Base-by-base conservation (phyloP, 2,113 vertebrate species). In the Spermophilus dauricus region DNA sequence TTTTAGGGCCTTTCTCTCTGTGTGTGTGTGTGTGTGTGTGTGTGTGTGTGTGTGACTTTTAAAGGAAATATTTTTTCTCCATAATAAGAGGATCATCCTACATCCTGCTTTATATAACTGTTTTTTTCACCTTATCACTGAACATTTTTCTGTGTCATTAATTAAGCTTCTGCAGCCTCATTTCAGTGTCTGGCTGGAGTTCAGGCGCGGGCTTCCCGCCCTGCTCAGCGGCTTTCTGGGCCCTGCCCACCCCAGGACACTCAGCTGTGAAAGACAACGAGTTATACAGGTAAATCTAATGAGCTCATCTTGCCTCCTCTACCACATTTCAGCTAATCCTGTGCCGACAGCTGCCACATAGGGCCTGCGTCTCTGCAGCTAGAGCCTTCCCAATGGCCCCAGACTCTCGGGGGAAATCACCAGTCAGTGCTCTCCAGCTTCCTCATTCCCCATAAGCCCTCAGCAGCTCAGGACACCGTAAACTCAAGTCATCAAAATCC, bases 91-190 rank as follows among this genome's bases (percentile, higher is more conserved):
- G 42, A 56, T 86, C 13, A n/a, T 83, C 90, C 86, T 87, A 85
- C 84, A 85, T 73, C 92, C 87, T 96, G 51, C 92, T 96, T 96
- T 97, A 95, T 89, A 93, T 97, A 96, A 95, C 84, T 87, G 56
- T 75, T 65, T 95, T 96, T 96, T 84, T 58, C 76, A 81, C 89
- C 70, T 80, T 61, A 91, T 94, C 90, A 61, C 58, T 48, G 92
- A 91, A 96, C 92, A 69, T 89, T 85, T 95, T 96, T 96, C 96
- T 5, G 0, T 91, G 94, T 61, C 95, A 96, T 97, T 96, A 97
- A 96, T 65, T 77, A 70, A n/a, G 37, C 72, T 30, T 22, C 30
- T 37, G 20, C 1, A 8, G 80, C 78, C 61, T 96, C 92, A 53
- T 95, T 76, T 86, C 5, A 6, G 45, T 34, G 65, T 72, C 65